Conservation (phyloP, 2,888 invertebrate species). For the Dryococelus australis region DNA sequence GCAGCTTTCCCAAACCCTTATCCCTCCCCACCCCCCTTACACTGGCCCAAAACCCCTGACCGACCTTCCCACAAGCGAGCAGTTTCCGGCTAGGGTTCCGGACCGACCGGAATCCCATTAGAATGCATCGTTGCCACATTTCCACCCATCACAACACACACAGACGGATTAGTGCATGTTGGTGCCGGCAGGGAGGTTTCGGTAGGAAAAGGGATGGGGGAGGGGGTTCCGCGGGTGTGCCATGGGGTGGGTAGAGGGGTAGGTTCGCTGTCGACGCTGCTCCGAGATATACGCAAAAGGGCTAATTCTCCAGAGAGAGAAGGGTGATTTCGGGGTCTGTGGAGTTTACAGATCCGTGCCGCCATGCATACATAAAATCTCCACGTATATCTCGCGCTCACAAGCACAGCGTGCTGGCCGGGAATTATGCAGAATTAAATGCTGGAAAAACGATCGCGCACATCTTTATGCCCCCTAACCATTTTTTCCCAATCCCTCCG, state of each 20-base stretch:
- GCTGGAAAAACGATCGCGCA: neutral
- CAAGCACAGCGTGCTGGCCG: neutral
- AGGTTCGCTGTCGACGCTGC: neutral
- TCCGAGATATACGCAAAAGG: slow-evolving; percentile 25
- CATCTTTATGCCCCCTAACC: neutral
- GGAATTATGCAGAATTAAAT: neutral
- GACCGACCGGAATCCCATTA: slow-evolving; percentile 44
- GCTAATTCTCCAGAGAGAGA: slow-evolving; percentile 24
- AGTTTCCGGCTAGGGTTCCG: slow-evolving; percentile 42
- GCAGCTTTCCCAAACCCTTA: neutral
- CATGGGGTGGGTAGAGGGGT: neutral
- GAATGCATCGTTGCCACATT: slow-evolving; percentile 45
- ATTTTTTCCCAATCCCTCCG: neutral
- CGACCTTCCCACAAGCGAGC: slow-evolving; percentile 18
- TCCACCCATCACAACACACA: slow-evolving; percentile 41
- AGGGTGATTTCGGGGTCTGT: neutral
- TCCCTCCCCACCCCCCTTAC: neutral
- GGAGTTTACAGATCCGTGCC: neutral
- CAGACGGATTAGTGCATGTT: slow-evolving; percentile 35
- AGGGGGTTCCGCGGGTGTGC: neutral
- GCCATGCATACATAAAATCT: neutral
- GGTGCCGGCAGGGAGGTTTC: neutral
- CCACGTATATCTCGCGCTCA: neutral
- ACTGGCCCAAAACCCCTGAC: neutral
- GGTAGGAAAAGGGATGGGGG: neutral